phyloP scores from a whole-genome alignment of 2,113 vertebrate genomes.

The Chamaea fasciata region DNA sequence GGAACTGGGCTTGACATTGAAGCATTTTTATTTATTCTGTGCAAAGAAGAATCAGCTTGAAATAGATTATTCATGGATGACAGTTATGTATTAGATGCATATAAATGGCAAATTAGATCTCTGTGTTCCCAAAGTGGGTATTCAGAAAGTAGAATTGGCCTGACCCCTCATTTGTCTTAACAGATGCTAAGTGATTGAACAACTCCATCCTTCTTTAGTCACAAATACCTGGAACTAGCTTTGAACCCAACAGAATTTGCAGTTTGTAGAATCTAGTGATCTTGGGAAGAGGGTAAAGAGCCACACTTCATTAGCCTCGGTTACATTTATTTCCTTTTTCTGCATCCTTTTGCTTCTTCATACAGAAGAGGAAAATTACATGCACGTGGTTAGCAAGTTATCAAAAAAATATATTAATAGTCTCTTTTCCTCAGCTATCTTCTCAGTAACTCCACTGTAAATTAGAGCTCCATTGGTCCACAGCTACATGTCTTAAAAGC shows the following conservation, averaged over 20 bases:
- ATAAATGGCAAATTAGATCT: not conserved
- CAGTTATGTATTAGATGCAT: not conserved
- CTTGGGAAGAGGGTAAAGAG: not conserved
- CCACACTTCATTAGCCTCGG: not conserved
- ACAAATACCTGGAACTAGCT: not conserved
- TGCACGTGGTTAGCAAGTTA: not conserved
- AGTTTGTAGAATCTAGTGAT: not conserved
- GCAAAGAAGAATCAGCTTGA: constrained; percentile 3
- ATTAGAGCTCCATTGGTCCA: not conserved
- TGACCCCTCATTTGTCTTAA: not conserved
- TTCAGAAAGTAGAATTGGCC: not conserved
- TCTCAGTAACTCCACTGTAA: not conserved
- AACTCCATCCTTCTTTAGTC: not conserved
- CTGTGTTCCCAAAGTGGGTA: not conserved
- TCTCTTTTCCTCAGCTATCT: not conserved
- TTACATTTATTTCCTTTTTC: not conserved
- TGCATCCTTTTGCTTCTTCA: not conserved
- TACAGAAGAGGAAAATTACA: not conserved
- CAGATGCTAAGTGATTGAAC: not conserved
- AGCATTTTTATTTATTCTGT: constrained; percentile 3
- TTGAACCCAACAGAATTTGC: not conserved
- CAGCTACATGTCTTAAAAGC: not conserved
- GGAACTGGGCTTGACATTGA: not conserved
- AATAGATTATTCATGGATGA: not conserved
- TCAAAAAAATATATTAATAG: not conserved